phyloP scores from a whole-genome alignment of 2,797 vertebrate genomes.

The Xerus rutilus region DNA sequence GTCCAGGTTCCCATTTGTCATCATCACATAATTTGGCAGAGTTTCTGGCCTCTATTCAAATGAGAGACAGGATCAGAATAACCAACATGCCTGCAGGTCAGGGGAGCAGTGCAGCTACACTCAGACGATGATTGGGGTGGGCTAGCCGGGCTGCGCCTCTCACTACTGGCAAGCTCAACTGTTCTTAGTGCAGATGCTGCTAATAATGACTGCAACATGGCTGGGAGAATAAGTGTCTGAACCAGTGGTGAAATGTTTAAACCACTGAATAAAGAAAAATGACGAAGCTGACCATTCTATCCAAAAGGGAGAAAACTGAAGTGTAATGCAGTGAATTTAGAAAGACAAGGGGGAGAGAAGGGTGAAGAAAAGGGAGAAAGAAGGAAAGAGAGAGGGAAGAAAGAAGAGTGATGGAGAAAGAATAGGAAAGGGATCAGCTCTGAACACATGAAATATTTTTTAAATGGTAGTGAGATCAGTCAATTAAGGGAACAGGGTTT shows the following conservation, averaged over 20 bases:
- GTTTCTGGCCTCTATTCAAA: conserved; percentile 70
- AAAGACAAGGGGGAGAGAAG: background rate
- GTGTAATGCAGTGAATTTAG: background rate
- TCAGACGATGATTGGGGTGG: background rate
- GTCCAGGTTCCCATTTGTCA: conserved; percentile 75
- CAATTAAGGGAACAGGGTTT: background rate
- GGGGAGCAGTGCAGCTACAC: background rate
- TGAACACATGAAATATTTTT: background rate
- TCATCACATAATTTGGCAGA: conserved; percentile 75
- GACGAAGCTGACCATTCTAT: background rate
- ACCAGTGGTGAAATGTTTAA: background rate
- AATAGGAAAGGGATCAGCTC: background rate
- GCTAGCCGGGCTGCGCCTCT: background rate
- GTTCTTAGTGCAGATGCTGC: background rate
- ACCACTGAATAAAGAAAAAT: background rate
- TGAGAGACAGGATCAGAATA: conserved; percentile 62
- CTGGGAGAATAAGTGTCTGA: background rate
- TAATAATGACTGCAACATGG: background rate
- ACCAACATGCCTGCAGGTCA: conserved; percentile 18
- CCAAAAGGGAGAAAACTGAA: background rate
- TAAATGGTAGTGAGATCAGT: background rate
- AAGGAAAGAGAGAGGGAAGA: rapidly evolving
- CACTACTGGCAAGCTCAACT: background rate
- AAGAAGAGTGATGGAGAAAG: background rate
- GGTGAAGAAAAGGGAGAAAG: background rate